phyloP scores from a whole-genome alignment of 2,113 vertebrate genomes.

The Anseranas semipalmata region DNA sequence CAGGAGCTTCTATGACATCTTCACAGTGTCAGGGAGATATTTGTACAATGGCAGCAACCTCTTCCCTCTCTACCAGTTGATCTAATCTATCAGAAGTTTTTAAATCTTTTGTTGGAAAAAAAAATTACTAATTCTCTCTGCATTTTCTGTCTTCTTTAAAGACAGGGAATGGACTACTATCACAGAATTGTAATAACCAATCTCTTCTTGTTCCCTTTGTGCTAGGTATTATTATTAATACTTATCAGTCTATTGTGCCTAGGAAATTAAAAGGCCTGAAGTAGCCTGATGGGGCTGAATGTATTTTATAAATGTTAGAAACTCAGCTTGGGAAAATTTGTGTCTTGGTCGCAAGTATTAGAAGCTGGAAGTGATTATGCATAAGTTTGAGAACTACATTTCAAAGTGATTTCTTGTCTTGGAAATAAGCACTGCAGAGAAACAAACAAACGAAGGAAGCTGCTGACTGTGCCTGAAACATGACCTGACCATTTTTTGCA shows the following conservation, averaged over 20 bases:
- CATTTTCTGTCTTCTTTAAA: neutral
- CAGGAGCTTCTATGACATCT: neutral
- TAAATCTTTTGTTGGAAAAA: neutral
- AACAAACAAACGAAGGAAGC: neutral
- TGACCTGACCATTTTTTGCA: neutral
- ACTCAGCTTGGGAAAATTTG: neutral
- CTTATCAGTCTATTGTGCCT: constrained; percentile 4
- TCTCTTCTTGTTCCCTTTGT: constrained; percentile 9
- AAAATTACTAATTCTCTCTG: neutral
- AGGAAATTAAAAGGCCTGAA: constrained; percentile 37
- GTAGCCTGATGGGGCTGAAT: neutral
- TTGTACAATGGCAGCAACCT: neutral
- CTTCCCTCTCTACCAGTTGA: neutral
- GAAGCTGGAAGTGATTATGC: neutral
- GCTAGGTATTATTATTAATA: constrained; percentile 11
- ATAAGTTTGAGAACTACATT: neutral
- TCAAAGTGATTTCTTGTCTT: neutral
- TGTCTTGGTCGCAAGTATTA: neutral
- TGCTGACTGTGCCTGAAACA: neutral
- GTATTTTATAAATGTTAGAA: neutral
- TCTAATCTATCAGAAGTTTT: neutral
- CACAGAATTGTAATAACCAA: constrained; percentile 4
- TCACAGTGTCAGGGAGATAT: neutral
- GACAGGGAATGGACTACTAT: neutral
- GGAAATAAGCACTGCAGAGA: neutral